Percentiles rank a stretch among this genome's conserved stretches.
phyloP scores from a whole-genome alignment of 2,113 vertebrate species.

The Nestor notabilis region DNA sequence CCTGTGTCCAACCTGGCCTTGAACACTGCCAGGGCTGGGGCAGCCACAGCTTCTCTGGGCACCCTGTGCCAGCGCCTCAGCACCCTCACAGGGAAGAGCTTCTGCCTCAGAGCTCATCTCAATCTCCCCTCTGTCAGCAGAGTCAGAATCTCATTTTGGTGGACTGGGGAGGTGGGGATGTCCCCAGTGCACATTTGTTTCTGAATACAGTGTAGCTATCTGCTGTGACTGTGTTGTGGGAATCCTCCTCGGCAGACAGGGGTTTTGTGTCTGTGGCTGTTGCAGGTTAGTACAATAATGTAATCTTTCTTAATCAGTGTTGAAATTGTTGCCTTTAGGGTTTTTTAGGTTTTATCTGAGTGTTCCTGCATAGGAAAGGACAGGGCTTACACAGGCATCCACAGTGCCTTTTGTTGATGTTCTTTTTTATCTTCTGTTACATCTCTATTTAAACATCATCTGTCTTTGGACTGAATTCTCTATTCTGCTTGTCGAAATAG shows the following conservation, averaged over 20 bases:
- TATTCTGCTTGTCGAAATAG: background rate
- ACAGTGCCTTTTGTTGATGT: background rate
- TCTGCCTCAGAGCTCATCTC: background rate
- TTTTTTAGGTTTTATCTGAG: background rate
- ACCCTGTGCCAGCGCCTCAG: background rate
- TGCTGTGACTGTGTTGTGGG: background rate
- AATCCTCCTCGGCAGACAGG: background rate
- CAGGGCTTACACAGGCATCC: background rate
- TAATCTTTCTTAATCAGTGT: background rate
- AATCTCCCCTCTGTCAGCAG: background rate
- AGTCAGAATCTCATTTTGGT: background rate
- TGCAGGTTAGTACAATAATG: background rate
- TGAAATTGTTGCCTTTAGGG: background rate
- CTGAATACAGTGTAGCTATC: background rate
- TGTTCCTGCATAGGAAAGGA: background rate
- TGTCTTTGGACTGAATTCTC: background rate
- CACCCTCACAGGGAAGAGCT: background rate
- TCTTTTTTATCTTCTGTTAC: background rate
- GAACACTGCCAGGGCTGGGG: too few species aligned
- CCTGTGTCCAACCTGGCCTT: too few species aligned
- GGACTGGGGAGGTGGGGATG: background rate
- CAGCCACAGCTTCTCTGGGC: too few species aligned
- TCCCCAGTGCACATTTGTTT: accelerated
- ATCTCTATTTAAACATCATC: background rate
- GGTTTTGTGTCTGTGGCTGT: background rate